These are phyloP conservation scores for Argynnis bischoffii DNA, from an alignment of 2,888 invertebrate species.

Conservation along the genomic window DNA sequence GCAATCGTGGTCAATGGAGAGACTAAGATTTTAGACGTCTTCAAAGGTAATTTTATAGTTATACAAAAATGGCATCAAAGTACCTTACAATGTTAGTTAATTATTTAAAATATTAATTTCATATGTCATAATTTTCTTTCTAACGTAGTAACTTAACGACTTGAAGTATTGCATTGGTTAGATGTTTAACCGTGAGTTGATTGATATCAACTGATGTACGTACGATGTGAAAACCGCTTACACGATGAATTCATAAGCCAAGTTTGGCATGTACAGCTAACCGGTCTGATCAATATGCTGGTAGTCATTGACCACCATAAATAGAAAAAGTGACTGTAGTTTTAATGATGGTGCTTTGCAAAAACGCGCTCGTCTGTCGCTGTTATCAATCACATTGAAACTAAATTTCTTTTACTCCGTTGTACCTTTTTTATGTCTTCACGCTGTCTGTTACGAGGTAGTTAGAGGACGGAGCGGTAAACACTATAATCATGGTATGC, in stretches of 20 bases:
- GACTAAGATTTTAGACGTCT: too few species aligned
- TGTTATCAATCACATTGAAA: slow-evolving; percentile 67
- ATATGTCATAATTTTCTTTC: too few species aligned
- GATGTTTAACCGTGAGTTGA: slow-evolving; percentile 52
- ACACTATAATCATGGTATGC: too few species aligned
- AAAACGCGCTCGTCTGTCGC: slow-evolving; percentile 61
- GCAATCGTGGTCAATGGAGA: too few species aligned
- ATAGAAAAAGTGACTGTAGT: slow-evolving; percentile 64
- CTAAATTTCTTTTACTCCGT: slow-evolving; percentile 55
- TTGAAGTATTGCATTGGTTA: slow-evolving; percentile 50
- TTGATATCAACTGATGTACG: slow-evolving; percentile 43
- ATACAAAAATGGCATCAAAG: too few species aligned
- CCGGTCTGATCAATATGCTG: slow-evolving; percentile 72
- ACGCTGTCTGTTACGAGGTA: too few species aligned
- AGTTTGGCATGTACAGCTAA: slow-evolving; percentile 45
- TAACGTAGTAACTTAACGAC: not conserved
- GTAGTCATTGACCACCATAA: slow-evolving; percentile 71
- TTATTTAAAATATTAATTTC: too few species aligned
- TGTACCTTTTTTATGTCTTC: not conserved
- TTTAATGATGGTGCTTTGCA: slow-evolving; percentile 66
- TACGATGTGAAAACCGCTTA: slow-evolving; percentile 59
- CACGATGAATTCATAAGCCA: slow-evolving; percentile 54
- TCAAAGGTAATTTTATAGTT: too few species aligned
- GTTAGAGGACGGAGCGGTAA: too few species aligned
- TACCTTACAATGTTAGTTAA: too few species aligned